Base-by-base conservation (phyloP, 2,797 vertebrate species). In the Chrosomus eos region DNA sequence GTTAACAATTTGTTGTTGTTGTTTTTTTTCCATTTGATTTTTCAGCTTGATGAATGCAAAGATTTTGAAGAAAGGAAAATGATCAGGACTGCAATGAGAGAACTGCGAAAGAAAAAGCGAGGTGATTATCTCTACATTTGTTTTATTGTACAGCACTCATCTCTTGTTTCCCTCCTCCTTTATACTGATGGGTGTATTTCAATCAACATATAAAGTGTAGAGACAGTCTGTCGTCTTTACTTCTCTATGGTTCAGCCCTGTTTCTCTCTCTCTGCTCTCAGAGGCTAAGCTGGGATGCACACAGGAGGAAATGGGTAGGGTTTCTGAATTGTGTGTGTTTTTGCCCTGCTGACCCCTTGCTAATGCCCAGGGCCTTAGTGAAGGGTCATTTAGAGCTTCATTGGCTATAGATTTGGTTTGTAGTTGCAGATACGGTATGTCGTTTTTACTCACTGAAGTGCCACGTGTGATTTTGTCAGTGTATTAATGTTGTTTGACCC, bases 71-170 rank as follows among this genome's bases (percentile, higher is more conserved):
- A 99, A 89, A 95, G 98, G 80, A 97, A 95, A 88, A 91, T 98
- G 92, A 99, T 99, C 89, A 95, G 98, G 72, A 96, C 97, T 0
- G 97, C 97, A n/a, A 96, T 99, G 93, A 96, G 98, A 67, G 98
- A 99, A 80, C 95, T 99, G 72, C 96, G 97, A 75, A 98, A 99
- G 91, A 97, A 92, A 91, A 99, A 98, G 89, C 94, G 98, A 97
- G 98, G 98, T 99, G 95, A 66, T 21, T 9, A 62, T 76, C 6
- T 31, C 33, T 28, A 14, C 26, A 26, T 40, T 45, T 83, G 36
- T 82, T 66, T 83, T 51, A 43, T 74, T 62, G 10, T 19, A 66
- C 43, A 23, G 19, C 36, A 16, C 18, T 40, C 43, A n/a, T 36
- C 55, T 64, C 9, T 68, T 13, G 51, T 10, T 45, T 5, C 21